These are phyloP conservation scores for Oxyteleia sp. DNA, from an alignment of 2,888 invertebrate genomes.

Conservation along the genomic window DNA sequence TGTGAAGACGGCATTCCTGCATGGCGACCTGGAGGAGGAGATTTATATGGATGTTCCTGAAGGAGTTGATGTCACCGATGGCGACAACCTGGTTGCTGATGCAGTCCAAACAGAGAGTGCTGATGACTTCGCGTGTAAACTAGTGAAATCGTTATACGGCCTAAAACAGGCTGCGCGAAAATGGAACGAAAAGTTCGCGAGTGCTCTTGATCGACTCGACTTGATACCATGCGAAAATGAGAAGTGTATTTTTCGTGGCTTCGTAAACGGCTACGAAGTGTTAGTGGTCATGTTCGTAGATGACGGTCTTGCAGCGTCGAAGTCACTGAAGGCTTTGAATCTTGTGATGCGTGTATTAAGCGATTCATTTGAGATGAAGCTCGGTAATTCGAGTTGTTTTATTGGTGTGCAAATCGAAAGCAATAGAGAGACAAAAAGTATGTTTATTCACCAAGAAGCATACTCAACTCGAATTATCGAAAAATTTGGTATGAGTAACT, in stretches of 20 bases:
- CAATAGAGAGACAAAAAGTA: slow-evolving; percentile 26
- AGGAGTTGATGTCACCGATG: no score
- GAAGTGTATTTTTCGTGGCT: slow-evolving; percentile 50
- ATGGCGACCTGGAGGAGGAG: slow-evolving; percentile 37
- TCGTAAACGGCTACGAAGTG: slow-evolving; percentile 12
- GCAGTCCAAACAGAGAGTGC: no score
- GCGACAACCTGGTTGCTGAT: no score
- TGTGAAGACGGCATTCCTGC: slow-evolving; percentile 51
- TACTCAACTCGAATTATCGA: slow-evolving; percentile 42
- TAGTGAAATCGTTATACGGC: slow-evolving; percentile 51
- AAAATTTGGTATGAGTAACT: slow-evolving; percentile 64
- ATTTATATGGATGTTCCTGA: slow-evolving; percentile 38
- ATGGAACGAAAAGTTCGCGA: slow-evolving; percentile 40
- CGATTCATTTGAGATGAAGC: slow-evolving; percentile 31
- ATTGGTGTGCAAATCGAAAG: slow-evolving; percentile 56
- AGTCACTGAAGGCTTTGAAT: slow-evolving; percentile 24
- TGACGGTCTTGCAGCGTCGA: slow-evolving; percentile 41
- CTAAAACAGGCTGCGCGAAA: slow-evolving; percentile 49
- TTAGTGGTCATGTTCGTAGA: slow-evolving; percentile 51
- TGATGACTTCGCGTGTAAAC: no score
- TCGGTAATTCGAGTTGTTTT: slow-evolving; percentile 15
- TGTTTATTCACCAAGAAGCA: slow-evolving; percentile 56
- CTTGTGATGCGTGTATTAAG: slow-evolving; percentile 22
- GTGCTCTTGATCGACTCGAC: slow-evolving; percentile 5
- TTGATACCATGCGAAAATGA: slow-evolving; percentile 32